These are phyloP conservation scores for Pogoniulus pusillus DNA, from an alignment of 2,797 vertebrate genomes.

Conservation along the genomic window DNA sequence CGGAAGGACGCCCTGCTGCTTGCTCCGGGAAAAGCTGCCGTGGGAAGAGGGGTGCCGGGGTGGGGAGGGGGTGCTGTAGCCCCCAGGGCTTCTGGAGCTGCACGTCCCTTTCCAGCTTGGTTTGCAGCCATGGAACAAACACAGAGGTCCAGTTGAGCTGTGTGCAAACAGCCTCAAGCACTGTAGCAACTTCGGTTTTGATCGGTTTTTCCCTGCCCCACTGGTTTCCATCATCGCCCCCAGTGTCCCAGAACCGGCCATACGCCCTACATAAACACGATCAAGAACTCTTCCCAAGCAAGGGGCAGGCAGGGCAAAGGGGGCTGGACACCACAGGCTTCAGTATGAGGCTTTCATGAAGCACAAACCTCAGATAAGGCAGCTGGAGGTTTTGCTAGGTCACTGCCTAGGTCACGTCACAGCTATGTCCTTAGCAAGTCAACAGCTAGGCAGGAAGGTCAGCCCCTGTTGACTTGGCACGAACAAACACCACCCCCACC, in stretches of 20 bases:
- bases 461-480: rapidly evolving
- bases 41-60: no score
- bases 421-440: not conserved
- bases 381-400: no score
- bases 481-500: no score
- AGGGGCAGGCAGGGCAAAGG: not conserved
- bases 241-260: not conserved
- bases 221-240: no score
- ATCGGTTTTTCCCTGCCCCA: rapidly evolving
- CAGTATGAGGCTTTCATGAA: rapidly evolving
- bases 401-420: rapidly evolving
- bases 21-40: no score
- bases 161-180: not conserved
- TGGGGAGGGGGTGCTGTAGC: no score
- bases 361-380: not conserved
- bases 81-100: not conserved
- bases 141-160: rapidly evolving
- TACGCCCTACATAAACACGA: not conserved
- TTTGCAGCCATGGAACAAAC: rapidly evolving
- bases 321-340: no score
- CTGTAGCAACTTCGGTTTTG: rapidly evolving
- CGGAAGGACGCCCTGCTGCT: no score
- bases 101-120: not conserved
- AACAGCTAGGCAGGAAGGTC: no score
- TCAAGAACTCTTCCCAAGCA: rapidly evolving